Percentiles rank a stretch among this genome's conserved stretches.
These are phyloP conservation scores for Thymelicus sylvestris DNA, from an alignment of 2,888 invertebrate genomes.

Conservation along the genomic window DNA sequence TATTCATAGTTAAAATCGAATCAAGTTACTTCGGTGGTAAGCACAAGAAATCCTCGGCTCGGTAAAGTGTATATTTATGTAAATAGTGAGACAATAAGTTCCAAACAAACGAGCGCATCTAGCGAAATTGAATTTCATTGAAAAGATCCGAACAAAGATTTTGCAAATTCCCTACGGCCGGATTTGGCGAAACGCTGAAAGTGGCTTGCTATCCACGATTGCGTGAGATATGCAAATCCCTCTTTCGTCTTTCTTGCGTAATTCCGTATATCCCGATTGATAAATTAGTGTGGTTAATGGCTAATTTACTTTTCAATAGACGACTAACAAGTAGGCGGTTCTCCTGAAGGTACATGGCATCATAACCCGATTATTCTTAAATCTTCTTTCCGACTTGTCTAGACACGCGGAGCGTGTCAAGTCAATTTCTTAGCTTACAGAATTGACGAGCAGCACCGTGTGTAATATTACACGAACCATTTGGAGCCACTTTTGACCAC, in stretches of 20 bases:
- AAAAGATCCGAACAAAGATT: slow-evolving; percentile 72
- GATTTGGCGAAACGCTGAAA: slow-evolving; percentile 71
- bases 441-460: too few species aligned
- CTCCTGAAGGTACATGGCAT: too few species aligned
- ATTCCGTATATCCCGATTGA: background rate
- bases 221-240: slow-evolving; percentile 73
- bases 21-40: background rate
- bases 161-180: slow-evolving; percentile 60
- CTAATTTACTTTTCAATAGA: background rate
- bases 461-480: too few species aligned
- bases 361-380: too few species aligned
- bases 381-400: too few species aligned
- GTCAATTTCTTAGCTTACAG: too few species aligned
- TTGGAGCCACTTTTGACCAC: too few species aligned
- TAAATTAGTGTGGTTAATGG: slow-evolving; percentile 3
- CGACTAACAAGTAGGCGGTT: too few species aligned
- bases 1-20: background rate
- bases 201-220: slow-evolving; percentile 73
- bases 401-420: too few species aligned
- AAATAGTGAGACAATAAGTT: slow-evolving; percentile 51
- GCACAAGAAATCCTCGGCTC: background rate
- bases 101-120: slow-evolving; percentile 63
- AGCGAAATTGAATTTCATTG: slow-evolving; percentile 76
- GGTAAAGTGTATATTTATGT: slow-evolving; percentile 34
- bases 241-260: slow-evolving; percentile 47